A percentile compares a stretch with the other conserved stretches of the same genome.
phyloP scores from a whole-genome alignment of 2,888 invertebrate species.

The Lasioglossum zephyrum region DNA sequence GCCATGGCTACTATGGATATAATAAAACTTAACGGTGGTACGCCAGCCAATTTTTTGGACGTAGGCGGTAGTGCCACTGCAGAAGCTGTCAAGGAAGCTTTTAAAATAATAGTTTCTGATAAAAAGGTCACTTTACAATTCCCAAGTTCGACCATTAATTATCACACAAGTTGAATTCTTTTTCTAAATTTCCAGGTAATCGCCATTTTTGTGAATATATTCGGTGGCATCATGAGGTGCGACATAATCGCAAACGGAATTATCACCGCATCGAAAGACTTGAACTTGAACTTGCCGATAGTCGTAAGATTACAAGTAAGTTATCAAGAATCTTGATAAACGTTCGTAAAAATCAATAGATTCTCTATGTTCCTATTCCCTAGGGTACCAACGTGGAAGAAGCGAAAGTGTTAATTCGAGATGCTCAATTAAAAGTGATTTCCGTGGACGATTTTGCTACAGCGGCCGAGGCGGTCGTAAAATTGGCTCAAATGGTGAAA shows the following conservation, averaged over 20 bases:
- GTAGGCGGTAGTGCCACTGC: constrained; percentile 87
- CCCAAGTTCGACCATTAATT: background rate
- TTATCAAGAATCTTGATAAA: background rate
- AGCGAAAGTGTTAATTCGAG: constrained; percentile 67
- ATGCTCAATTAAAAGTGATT: constrained; percentile 72
- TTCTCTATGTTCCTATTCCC: constrained; percentile 21
- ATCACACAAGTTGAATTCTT: background rate
- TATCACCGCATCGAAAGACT: constrained; percentile 86
- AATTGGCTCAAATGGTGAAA: constrained; percentile 66
- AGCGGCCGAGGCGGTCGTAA: constrained; percentile 71
- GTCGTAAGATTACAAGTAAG: constrained; percentile 86
- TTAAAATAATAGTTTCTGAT: constrained; percentile 87
- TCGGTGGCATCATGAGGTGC: constrained; percentile 88
- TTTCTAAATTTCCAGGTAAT: constrained; percentile 83
- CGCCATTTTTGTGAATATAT: constrained; percentile 87
- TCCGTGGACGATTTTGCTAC: constrained; percentile 70
- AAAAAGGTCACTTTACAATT: constrained; percentile 81
- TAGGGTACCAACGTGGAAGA: constrained; percentile 89
- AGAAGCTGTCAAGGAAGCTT: constrained; percentile 86
- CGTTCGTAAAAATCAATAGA: background rate
- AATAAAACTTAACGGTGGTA: constrained; percentile 87
- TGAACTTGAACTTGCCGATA: constrained; percentile 86
- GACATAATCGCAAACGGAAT: constrained; percentile 88
- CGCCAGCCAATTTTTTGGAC: constrained; percentile 87
- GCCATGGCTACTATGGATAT: constrained; percentile 89